A percentile compares a stretch with the other conserved stretches of the same genome.
phyloP scores from a whole-genome alignment of 2,888 invertebrate species.

The Prenolepis imparis region DNA sequence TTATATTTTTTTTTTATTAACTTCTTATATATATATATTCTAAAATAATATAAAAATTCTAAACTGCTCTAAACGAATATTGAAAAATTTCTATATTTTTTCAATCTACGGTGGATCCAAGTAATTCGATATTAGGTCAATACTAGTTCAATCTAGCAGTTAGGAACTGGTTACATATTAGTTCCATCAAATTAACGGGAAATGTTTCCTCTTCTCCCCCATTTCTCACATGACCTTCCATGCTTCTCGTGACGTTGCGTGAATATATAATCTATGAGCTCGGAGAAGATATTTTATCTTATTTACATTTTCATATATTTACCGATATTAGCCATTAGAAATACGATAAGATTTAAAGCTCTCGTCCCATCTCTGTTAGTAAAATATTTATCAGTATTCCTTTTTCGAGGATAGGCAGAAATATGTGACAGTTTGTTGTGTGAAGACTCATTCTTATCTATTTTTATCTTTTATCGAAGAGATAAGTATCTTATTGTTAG shows the following conservation, averaged over 20 bases:
- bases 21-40: background rate
- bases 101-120: background rate
- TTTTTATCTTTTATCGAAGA: background rate
- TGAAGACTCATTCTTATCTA: background rate
- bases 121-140: constrained; percentile 30
- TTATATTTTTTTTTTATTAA: background rate
- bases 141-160: constrained; percentile 1
- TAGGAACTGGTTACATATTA: constrained; percentile 25
- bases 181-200: constrained; percentile 32
- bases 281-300: constrained; percentile 55
- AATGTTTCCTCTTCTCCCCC: background rate
- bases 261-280: constrained; percentile 39
- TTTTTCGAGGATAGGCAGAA: background rate
- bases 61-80: background rate
- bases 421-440: background rate
- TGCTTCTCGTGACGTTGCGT: constrained; percentile 21
- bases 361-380: background rate
- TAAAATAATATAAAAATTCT: constrained; percentile 13
- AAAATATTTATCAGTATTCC: background rate
- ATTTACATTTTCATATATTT: constrained; percentile 18
- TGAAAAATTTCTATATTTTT: background rate
- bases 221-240: background rate
- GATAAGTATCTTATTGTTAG: background rate
- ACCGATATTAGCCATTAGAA: background rate
- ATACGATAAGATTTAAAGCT: background rate